These are phyloP conservation scores for Brachionus paranguensis DNA, from an alignment of 1,140 invertebrate genomes.

Conservation along the genomic window DNA sequence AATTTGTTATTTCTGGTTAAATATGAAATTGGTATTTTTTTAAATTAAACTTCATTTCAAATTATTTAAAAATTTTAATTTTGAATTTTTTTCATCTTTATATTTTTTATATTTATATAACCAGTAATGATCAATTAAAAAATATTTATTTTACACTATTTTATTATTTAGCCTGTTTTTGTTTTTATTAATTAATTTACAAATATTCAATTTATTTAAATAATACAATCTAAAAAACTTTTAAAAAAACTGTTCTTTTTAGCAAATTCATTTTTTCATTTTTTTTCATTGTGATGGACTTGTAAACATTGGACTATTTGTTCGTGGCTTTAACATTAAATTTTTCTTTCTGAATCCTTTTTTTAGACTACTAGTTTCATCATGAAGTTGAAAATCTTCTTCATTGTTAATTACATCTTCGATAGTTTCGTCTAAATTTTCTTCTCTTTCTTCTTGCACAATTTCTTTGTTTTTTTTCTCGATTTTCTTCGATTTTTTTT, in stretches of 20 bases:
- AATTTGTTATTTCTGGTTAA: no score
- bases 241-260: neutral
- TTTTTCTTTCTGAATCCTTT: constrained; percentile 23
- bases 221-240: neutral
- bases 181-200: no score
- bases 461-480: neutral
- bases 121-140: no score
- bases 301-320: neutral
- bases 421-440: neutral
- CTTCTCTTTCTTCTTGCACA: neutral
- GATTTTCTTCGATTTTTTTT: neutral
- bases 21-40: no score
- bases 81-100: no score
- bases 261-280: neutral
- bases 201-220: neutral
- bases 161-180: no score
- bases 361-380: neutral
- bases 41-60: no score
- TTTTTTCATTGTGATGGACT: neutral
- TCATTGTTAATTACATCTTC: neutral
- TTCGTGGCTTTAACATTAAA: neutral
- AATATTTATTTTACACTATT: no score
- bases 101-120: no score
- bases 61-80: no score
- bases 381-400: neutral